Percentiles rank a stretch among this genome's conserved stretches.
These are phyloP conservation scores for Pygocentrus nattereri DNA, from an alignment of 2,797 vertebrate species.

Conservation along the genomic window DNA sequence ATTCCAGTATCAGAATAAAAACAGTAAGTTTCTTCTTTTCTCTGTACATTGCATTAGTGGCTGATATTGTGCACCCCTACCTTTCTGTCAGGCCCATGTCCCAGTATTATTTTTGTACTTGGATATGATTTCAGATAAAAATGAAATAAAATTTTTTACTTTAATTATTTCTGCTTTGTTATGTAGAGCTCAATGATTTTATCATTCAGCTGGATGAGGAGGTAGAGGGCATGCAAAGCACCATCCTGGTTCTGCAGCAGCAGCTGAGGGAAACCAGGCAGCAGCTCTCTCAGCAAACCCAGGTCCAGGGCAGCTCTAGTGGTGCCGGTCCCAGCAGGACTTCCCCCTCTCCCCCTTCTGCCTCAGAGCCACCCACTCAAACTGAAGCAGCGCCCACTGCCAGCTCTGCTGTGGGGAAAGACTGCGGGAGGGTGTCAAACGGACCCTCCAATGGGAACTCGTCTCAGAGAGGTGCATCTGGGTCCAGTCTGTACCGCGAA, in stretches of 20 bases:
- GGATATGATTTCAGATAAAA: too few species aligned
- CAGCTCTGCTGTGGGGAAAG: constrained; percentile 85
- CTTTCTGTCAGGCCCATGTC: neutral
- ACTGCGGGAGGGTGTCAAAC: constrained; percentile 93
- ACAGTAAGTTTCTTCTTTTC: too few species aligned
- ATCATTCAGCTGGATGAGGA: constrained; percentile 91
- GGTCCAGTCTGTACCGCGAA: constrained; percentile 92
- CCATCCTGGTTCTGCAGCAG: constrained; percentile 88
- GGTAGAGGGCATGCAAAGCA: constrained; percentile 91
- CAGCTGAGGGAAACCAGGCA: constrained; percentile 85
- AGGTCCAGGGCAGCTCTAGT: constrained; percentile 75
- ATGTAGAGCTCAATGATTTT: constrained; percentile 85
- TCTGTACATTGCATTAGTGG: too few species aligned
- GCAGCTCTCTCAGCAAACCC: constrained; percentile 83
- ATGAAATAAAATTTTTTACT: too few species aligned
- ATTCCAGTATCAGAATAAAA: too few species aligned
- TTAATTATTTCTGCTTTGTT: neutral
- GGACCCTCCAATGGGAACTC: constrained; percentile 95
- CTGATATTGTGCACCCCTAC: too few species aligned
- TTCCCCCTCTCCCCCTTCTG: constrained; percentile 72
- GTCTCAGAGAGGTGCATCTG: constrained; percentile 89
- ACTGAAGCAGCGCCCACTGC: constrained; percentile 81
- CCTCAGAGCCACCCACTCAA: constrained; percentile 78
- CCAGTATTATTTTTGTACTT: neutral
- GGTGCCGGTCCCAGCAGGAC: constrained; percentile 81